Base-by-base conservation (phyloP, 1,140 invertebrate genomes). In the Ephestia elutella region DNA sequence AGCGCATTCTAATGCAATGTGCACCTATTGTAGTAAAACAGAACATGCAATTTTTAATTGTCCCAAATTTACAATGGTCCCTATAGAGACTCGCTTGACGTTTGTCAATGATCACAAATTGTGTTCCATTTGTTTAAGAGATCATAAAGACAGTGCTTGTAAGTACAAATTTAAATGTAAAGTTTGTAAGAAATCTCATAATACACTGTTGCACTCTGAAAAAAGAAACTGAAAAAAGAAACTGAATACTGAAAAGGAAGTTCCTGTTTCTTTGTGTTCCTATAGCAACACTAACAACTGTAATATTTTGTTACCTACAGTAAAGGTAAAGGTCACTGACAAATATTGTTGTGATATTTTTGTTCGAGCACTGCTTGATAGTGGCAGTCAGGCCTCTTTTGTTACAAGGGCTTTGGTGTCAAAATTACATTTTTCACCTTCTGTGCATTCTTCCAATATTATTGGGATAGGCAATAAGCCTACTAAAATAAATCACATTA, bases 161-260 rank as follows among this genome's bases (percentile, higher is more conserved):
- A 66, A 59, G 50, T 66, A 57, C 54, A 54, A 30, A 18, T 70
- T 66, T 60, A 60, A 54, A 60, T 70, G 62, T 59, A 63, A 63
- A 57, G 51, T n/a, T n/a, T 66, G 68, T 48, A 64, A 64, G 17
- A 17, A 18, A n/a, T 17, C 0, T 11, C 68, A 66, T 21, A 70
- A 66, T 49, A 63, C 61, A 11, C 59, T 66, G 32, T 53, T 70
- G 13, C 64, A 66, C 53, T 49, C 18, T n/a, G 57, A 63, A n/a
- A n/a, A n/a, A n/a, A n/a, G n/a, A n/a, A n/a, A n/a, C n/a, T n/a
- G n/a, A n/a, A n/a, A n/a, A n/a, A n/a, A n/a, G n/a, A n/a, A n/a
- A n/a, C n/a, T n/a, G n/a, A n/a, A n/a, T 15, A 19, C 44, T 30
- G 15, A 30, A 10, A 13, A 61, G 25, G 54, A 63, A 55, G 0